phyloP scores from a whole-genome alignment of 2,797 vertebrate species.

The Ispidina picta region DNA sequence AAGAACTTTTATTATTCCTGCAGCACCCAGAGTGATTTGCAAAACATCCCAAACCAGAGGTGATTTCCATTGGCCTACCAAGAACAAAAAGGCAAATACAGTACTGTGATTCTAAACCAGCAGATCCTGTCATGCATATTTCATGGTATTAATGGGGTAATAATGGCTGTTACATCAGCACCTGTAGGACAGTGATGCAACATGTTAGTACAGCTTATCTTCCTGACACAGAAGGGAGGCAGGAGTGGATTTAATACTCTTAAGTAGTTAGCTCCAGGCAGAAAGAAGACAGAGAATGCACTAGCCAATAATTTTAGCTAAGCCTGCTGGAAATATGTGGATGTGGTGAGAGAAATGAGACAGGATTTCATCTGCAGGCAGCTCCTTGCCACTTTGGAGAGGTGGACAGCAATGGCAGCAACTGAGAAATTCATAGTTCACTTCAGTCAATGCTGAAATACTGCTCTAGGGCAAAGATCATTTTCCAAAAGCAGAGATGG shows the following conservation, averaged over 20 bases:
- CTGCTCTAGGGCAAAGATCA: not conserved
- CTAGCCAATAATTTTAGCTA: not conserved
- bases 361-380: not conserved
- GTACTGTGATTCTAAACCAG: not conserved
- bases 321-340: not conserved
- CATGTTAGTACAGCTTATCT: not conserved
- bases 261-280: not conserved
- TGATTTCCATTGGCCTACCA: not conserved
- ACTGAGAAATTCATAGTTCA: not conserved
- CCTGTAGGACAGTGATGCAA: not conserved
- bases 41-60: not conserved
- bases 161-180: not conserved
- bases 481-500: not conserved
- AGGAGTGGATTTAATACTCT: not conserved
- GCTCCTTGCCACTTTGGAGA: not conserved
- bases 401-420: not conserved
- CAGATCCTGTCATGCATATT: not conserved
- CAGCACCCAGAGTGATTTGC: not conserved
- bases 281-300: not conserved
- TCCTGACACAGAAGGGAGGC: not conserved
- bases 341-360: not conserved
- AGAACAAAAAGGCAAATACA: not conserved
- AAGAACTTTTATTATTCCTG: not conserved
- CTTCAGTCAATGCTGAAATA: not conserved
- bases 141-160: not conserved